Base-by-base conservation (phyloP, 2,113 vertebrate species). In the Prochilodus magdalenae region DNA sequence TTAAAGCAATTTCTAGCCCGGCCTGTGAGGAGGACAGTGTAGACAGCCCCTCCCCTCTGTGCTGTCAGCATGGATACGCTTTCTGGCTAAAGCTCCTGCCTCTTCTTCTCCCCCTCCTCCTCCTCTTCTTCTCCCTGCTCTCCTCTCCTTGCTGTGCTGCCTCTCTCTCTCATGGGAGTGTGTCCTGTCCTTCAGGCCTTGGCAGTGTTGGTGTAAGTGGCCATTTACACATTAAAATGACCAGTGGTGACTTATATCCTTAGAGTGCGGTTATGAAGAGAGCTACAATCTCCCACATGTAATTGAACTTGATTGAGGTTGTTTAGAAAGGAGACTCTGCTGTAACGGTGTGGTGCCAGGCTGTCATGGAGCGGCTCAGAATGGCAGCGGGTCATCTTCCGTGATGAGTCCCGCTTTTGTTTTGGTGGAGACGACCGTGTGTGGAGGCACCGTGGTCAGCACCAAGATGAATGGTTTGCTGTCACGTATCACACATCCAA, bases 1-100 rank as follows among this genome's bases (percentile, higher is more conserved):
- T 93, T 91, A 92, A 93, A 91, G 87, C 90, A 92, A 90, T 93
- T 93, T 89, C 84, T 84, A 87, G 83, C 84, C 47, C 7, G 79
- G 85, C 81, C 84, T 83, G 53, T 55, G 53, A 55, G 53, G 53
- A 55, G 53, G 53, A 14, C 53, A 55, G 53, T 1, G 20, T 55
- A 55, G 53, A 55, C 53, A 55, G 53, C 53, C 53, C 53, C 53
- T 55, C 53, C 53, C 11, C 69, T n/a, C n/a, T 71, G 22, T 36
- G 40, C 40, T 71, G 69, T 71, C 67, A 71, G 67, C 22, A 44
- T 47, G 67, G 40, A 71, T 71, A 71, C 75, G 20, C 66, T 62
- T 27, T 22, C 29, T 53, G 51, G 51, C 51, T 55, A 55, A 62
- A 78, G 18, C 22, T 47, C 57, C 49, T 24, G 26, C 27, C 36